Conservation (phyloP, 2,888 invertebrate genomes). For the Nineta flava region DNA sequence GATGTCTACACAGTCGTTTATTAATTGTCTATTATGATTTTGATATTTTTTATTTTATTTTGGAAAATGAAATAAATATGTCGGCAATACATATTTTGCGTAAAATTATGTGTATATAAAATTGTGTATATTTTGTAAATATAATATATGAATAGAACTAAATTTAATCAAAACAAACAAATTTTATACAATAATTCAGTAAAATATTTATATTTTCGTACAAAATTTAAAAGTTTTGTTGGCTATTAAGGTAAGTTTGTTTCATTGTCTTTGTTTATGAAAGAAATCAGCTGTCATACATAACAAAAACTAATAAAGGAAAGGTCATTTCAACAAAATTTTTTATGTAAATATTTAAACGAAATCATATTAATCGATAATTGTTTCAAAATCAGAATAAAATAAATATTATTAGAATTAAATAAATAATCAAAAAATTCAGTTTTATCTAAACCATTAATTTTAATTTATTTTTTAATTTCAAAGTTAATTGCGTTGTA, state of each 20-base stretch:
- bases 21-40: too few relatives aligned
- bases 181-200: too few relatives aligned
- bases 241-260: not conserved
- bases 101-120: too few relatives aligned
- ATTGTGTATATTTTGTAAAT: too few relatives aligned
- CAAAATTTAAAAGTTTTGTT: not conserved
- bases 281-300: conserved; percentile 6
- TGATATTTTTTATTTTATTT: too few relatives aligned
- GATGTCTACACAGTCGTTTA: too few relatives aligned
- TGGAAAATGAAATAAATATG: too few relatives aligned
- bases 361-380: not conserved
- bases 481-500: not conserved
- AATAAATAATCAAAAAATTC: not conserved
- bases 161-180: too few relatives aligned
- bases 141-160: too few relatives aligned
- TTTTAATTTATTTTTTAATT: not conserved
- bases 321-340: not conserved
- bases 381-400: not conserved
- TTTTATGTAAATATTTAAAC: not conserved
- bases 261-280: conserved; percentile 4
- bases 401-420: not conserved
- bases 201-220: too few relatives aligned
- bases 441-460: not conserved
- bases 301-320: not conserved
- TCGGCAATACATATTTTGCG: too few relatives aligned